Percentiles rank a stretch among this genome's conserved stretches.
Conservation (phyloP, 2,888 invertebrate species). For the Drosophila ezoana region DNA sequence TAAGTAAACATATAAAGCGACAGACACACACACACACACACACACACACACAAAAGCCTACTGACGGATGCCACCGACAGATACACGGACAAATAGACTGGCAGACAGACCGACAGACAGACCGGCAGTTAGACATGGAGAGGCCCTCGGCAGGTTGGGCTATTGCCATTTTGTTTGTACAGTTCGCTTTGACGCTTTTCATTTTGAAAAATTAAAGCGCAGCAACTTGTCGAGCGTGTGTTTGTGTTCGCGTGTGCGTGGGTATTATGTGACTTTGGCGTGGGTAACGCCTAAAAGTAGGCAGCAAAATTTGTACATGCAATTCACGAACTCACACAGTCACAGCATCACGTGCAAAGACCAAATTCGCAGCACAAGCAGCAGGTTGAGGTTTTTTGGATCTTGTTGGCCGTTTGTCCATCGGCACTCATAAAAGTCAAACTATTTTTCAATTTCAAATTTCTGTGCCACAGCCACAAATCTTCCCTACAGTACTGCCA, state of each 20-base stretch:
- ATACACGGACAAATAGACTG: background rate
- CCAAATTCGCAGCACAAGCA: slow-evolving; percentile 40
- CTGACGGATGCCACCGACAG: slow-evolving; percentile 6
- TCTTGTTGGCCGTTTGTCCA: slow-evolving; percentile 50
- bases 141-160: slow-evolving; percentile 35
- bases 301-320: slow-evolving; percentile 44
- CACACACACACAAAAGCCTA: slow-evolving; percentile 2
- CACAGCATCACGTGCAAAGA: slow-evolving; percentile 17
- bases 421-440: slow-evolving; percentile 77
- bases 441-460: slow-evolving; percentile 81
- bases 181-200: slow-evolving; percentile 51
- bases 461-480: slow-evolving; percentile 74
- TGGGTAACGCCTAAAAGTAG: slow-evolving; percentile 43
- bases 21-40: slow-evolving; percentile 14
- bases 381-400: slow-evolving; percentile 8
- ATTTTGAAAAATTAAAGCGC: slow-evolving; percentile 57
- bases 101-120: background rate
- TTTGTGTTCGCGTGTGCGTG: background rate
- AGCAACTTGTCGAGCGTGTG: slow-evolving; percentile 1
- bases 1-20: slow-evolving; percentile 50
- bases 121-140: background rate
- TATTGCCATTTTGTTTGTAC: slow-evolving; percentile 42
- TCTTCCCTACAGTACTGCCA: slow-evolving; percentile 64
- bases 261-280: slow-evolving; percentile 4
- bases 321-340: slow-evolving; percentile 34